A percentile compares a stretch with the other conserved stretches of the same genome.
These are phyloP conservation scores for Pelvicachromis taeniatus DNA, from an alignment of 2,113 vertebrate genomes.

Conservation along the genomic window DNA sequence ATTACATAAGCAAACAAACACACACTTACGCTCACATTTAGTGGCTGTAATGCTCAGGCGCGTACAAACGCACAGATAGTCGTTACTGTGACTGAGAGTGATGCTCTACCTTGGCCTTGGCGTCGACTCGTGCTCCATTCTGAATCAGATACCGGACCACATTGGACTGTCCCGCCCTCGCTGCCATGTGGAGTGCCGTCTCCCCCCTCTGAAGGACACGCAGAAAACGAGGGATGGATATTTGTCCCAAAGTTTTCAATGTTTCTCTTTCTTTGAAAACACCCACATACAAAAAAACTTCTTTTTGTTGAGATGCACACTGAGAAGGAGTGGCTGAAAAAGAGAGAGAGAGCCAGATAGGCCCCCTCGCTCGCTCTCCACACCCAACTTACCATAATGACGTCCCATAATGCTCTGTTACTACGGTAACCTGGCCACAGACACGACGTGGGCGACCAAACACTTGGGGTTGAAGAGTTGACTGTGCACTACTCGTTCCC, in stretches of 20 bases:
- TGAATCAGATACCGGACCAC: conserved; percentile 92
- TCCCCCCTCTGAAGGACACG: conserved; percentile 86
- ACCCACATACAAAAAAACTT: not conserved
- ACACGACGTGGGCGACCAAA: conserved; percentile 53
- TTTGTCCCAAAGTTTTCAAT: not conserved
- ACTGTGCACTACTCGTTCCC: not conserved
- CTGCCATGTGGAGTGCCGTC: conserved; percentile 96
- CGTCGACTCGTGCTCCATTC: conserved; percentile 90
- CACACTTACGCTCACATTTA: not conserved
- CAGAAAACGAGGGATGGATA: not conserved
- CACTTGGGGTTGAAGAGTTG: conserved; percentile 44
- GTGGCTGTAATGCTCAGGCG: not conserved
- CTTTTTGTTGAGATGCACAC: not conserved
- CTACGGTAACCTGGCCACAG: conserved; percentile 66
- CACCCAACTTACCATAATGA: conserved; percentile 49
- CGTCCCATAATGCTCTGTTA: conserved; percentile 50
- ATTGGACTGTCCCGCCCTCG: conserved; percentile 90
- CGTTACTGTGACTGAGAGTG: not conserved
- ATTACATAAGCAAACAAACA: not conserved
- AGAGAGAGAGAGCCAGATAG: not conserved
- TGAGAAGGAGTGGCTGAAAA: not conserved
- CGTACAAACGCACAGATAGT: not conserved
- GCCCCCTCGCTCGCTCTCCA: conserved; percentile 15
- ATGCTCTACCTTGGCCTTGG: conserved; percentile 88
- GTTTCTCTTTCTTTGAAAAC: not conserved